Evolutionary conservation across 2,113 vertebrate species (phyloP).

Genomic region (Baryphthengus martii): DNA sequence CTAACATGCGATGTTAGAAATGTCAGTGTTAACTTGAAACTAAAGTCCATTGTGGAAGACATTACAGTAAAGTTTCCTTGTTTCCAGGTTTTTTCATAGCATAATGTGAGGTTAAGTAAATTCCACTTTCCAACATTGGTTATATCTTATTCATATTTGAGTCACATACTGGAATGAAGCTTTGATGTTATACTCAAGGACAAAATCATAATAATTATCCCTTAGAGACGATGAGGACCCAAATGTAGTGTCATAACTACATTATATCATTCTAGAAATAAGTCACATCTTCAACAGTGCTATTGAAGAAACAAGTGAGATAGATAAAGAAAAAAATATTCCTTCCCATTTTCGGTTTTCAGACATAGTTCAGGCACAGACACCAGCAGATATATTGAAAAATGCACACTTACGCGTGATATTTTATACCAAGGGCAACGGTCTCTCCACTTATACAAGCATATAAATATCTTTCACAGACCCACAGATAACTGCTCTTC

Average conservation of each 20-base stretch:
- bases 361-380: background rate
- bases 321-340: background rate
- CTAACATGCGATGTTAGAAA: background rate
- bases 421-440: background rate
- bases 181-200: background rate
- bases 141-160: background rate
- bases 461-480: background rate
- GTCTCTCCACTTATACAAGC: background rate
- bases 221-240: background rate
- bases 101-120: background rate
- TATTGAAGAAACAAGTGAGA: background rate
- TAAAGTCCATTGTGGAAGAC: background rate
- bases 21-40: background rate
- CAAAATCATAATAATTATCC: background rate
- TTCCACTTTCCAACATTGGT: background rate
- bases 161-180: background rate
- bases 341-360: background rate
- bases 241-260: background rate
- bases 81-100: background rate
- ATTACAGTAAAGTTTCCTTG: background rate
- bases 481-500: background rate
- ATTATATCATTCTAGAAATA: background rate
- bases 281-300: background rate
- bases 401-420: rapidly evolving
- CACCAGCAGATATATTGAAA: background rate